These are phyloP conservation scores for Sinocyclocheilus anshuiensis DNA, from an alignment of 2,113 vertebrate species.

Conservation along the genomic window DNA sequence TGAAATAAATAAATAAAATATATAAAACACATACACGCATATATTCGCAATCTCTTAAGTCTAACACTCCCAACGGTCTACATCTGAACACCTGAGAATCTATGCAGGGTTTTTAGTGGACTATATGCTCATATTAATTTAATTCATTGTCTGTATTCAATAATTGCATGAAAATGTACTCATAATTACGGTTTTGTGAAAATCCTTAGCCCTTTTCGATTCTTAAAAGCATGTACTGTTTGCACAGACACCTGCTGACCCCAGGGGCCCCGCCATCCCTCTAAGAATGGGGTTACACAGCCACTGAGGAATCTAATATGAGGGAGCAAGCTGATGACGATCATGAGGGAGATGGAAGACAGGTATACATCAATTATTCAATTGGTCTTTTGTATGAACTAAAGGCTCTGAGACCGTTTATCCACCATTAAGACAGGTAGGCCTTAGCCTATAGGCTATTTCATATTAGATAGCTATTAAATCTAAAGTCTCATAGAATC, in stretches of 20 bases:
- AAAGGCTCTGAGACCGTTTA: constrained; percentile 26
- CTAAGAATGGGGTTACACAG: constrained; percentile 16
- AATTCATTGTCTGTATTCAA: not conserved
- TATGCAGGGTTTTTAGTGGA: not conserved
- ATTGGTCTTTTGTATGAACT: constrained; percentile 45
- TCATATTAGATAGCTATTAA: not conserved
- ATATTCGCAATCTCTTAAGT: too few relatives aligned
- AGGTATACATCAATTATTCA: constrained; percentile 55
- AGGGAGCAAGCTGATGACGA: constrained; percentile 20
- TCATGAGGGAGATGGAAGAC: constrained; percentile 15
- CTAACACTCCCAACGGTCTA: too few relatives aligned
- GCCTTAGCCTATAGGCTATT: not conserved
- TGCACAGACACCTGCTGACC: constrained; percentile 38
- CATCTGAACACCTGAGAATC: too few relatives aligned
- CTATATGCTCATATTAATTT: not conserved
- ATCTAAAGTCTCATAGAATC: not conserved
- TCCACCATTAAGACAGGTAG: constrained; percentile 4
- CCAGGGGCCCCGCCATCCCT: not conserved
- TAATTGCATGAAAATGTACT: not conserved
- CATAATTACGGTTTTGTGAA: too few relatives aligned
- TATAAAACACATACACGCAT: too few relatives aligned
- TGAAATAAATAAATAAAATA: not conserved
- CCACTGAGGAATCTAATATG: constrained; percentile 32
- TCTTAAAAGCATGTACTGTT: not conserved
- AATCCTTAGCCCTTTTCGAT: not conserved